These are phyloP conservation scores for Habropoda laboriosa DNA, from an alignment of 1,140 invertebrate species.

Conservation along the genomic window DNA sequence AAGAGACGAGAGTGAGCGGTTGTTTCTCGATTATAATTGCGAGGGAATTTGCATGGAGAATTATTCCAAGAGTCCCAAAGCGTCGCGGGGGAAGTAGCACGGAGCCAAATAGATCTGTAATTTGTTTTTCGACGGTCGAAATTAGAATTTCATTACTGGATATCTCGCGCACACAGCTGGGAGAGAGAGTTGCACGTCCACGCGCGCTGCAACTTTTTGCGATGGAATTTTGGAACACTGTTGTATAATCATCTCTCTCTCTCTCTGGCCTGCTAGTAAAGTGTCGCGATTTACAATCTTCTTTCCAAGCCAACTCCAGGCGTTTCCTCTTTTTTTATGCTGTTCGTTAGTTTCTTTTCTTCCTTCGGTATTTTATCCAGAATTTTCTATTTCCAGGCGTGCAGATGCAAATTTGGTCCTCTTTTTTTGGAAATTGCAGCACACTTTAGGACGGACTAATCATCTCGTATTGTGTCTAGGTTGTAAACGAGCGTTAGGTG, in stretches of 20 bases:
- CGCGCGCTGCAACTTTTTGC: conserved; percentile 14
- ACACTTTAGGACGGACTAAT: no score
- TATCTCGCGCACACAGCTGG: not conserved
- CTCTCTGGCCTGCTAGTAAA: not conserved
- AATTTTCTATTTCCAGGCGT: not conserved
- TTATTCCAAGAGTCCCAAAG: not conserved
- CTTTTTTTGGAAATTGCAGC: no score
- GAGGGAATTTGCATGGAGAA: conserved; percentile 22
- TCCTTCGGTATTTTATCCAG: no score
- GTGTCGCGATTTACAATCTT: not conserved
- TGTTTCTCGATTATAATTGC: conserved; percentile 4
- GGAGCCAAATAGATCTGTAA: conserved; percentile 27
- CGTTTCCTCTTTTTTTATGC: not conserved
- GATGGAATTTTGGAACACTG: not conserved
- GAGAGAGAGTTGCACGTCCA: not conserved
- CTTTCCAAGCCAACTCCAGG: not conserved
- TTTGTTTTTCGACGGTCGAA: conserved; percentile 30
- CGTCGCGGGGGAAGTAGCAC: not conserved
- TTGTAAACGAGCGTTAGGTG: not conserved
- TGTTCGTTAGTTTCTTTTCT: not conserved
- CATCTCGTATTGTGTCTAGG: not conserved
- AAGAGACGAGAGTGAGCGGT: no score
- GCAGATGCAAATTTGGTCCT: no score
- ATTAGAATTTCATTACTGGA: conserved; percentile 45
- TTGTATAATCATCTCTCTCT: no score